Conservation (phyloP, 2,888 invertebrate species). For the Eristalinus aeneus region DNA sequence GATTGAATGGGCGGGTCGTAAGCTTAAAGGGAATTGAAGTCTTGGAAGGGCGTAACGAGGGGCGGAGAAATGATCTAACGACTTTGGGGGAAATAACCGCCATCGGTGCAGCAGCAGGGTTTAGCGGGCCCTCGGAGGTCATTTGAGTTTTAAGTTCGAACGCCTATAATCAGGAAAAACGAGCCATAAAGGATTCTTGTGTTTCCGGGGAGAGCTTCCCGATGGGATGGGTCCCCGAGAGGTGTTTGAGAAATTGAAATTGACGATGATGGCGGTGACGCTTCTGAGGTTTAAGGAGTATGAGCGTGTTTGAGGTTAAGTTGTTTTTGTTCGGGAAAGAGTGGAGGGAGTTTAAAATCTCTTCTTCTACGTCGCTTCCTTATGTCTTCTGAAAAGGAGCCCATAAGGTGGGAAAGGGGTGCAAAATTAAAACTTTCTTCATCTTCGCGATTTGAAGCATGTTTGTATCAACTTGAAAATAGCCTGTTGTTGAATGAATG, state of each 20-base stretch:
- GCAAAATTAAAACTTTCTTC: too few species aligned
- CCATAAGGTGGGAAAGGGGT: too few species aligned
- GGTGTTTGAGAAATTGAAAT: not conserved
- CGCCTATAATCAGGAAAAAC: not conserved
- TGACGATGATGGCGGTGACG: not conserved
- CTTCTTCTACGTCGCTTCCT: too few species aligned
- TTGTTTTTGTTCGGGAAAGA: not conserved
- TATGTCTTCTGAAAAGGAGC: too few species aligned
- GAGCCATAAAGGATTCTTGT: not conserved
- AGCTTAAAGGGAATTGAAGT: not conserved
- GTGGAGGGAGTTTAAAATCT: not conserved
- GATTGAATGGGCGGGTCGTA: not conserved
- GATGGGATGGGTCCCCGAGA: not conserved
- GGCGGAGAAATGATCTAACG: not conserved
- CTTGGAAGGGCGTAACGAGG: too few species aligned
- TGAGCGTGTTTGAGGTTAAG: not conserved
- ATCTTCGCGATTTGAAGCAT: too few species aligned
- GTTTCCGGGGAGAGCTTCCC: not conserved
- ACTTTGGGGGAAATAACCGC: not conserved
- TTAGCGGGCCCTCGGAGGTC: not conserved
- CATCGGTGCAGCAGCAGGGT: not conserved
- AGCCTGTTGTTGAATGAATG: too few species aligned
- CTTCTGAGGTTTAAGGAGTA: not conserved
- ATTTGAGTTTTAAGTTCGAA: not conserved
- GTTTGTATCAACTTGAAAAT: too few species aligned